phyloP scores from a whole-genome alignment of 1,140 invertebrate genomes.

The Achroia grisella region DNA sequence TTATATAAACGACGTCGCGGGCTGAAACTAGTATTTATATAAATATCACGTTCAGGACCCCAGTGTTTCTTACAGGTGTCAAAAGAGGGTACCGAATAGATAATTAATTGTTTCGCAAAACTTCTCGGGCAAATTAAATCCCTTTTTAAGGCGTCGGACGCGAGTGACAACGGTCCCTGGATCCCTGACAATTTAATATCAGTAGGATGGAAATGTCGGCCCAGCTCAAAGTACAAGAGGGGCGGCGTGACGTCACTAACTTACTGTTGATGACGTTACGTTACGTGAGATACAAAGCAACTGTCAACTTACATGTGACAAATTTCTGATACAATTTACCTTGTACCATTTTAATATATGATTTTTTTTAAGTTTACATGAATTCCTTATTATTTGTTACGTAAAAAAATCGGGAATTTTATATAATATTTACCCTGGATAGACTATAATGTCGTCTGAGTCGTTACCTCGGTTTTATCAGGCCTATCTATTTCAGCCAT shows the following conservation, averaged over 20 bases:
- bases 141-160: conserved; percentile 46
- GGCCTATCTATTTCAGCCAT: too few species aligned
- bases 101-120: conserved; percentile 68
- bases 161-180: conserved; percentile 55
- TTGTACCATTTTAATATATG: too few species aligned
- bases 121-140: conserved; percentile 63
- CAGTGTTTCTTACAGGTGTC: conserved; percentile 31
- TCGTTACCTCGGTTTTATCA: too few species aligned
- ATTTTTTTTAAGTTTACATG: too few species aligned
- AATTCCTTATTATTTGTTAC: too few species aligned
- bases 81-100: conserved; percentile 53
- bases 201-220: conserved; percentile 35
- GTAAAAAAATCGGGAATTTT: too few species aligned
- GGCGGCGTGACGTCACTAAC: conserved; percentile 3
- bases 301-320: neutral
- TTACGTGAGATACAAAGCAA: too few species aligned
- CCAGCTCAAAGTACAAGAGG: conserved; percentile 5
- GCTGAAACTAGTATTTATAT: too few species aligned
- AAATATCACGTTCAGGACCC: too few species aligned
- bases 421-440: too few species aligned
- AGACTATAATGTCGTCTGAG: too few species aligned
- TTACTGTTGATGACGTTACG: neutral
- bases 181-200: conserved; percentile 67
- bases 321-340: neutral
- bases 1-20: too few species aligned